A percentile compares a stretch with the other conserved stretches of the same genome.
These are phyloP conservation scores for Oxyteleia sp. DNA, from an alignment of 2,888 invertebrate genomes.

Conservation along the genomic window DNA sequence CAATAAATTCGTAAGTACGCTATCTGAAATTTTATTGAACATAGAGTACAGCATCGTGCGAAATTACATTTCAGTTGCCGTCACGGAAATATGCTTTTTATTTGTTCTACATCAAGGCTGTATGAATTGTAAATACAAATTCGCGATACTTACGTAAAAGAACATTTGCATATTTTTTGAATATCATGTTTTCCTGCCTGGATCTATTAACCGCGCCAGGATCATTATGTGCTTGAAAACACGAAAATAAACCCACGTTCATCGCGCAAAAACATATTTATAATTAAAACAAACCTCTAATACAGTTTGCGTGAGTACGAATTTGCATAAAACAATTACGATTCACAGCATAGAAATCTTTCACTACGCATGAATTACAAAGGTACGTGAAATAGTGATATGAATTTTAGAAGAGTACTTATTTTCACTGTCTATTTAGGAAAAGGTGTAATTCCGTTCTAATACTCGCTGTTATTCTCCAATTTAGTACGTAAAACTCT, in stretches of 20 bases:
- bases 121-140: conserved; percentile 30
- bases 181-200: conserved; percentile 2
- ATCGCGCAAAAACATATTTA: background rate
- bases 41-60: background rate
- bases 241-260: background rate
- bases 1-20: background rate
- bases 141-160: conserved; percentile 3
- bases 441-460: conserved; percentile 20
- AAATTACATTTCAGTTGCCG: conserved; percentile 22
- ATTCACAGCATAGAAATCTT: conserved; percentile 13
- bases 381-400: conserved; percentile 11
- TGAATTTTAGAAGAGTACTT: background rate
- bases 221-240: conserved; percentile 9
- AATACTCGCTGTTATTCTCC: background rate
- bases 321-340: conserved; percentile 20
- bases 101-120: conserved; percentile 31
- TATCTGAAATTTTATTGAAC: conserved; percentile 13
- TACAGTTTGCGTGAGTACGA: background rate
- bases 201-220: background rate
- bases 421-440: conserved; percentile 1
- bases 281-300: conserved; percentile 17
- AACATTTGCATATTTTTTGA: conserved; percentile 14
- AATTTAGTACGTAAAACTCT: conserved; percentile 34
- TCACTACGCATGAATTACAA: conserved; percentile 25
- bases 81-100: conserved; percentile 33